These are phyloP conservation scores for Gymnoscelis rufifasciata DNA, from an alignment of 2,888 invertebrate species.

Conservation along the genomic window DNA sequence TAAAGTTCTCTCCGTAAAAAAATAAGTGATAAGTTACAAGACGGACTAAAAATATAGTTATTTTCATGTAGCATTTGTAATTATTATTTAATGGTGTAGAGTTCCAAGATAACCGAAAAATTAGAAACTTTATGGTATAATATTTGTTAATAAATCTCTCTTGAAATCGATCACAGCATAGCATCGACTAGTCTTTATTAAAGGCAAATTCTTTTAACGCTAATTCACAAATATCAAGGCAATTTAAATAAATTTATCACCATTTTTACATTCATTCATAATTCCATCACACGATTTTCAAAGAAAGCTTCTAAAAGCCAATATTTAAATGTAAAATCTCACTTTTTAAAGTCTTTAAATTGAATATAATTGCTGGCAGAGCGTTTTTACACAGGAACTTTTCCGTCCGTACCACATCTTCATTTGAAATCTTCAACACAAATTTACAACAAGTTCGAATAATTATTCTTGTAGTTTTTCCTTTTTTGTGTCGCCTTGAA, in stretches of 20 bases:
- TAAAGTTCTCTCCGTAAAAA: too few species aligned
- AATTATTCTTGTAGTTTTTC: too few species aligned
- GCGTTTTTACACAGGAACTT: neutral
- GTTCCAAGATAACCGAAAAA: too few species aligned
- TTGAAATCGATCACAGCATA: slow-evolving; percentile 4
- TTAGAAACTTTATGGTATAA: neutral
- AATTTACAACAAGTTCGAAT: too few species aligned
- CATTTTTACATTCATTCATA: neutral
- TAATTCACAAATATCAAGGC: slow-evolving; percentile 1
- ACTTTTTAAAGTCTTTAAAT: slow-evolving; percentile 17
- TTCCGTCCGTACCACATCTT: too few species aligned
- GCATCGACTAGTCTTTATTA: slow-evolving; percentile 4
- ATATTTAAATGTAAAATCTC: slow-evolving; percentile 12
- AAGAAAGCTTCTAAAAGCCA: slow-evolving; percentile 15
- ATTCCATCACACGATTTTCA: slow-evolving; percentile 3
- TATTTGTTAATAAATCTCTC: neutral
- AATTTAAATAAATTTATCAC: neutral
- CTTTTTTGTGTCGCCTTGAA: too few species aligned
- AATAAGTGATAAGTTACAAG: too few species aligned
- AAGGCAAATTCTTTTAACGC: slow-evolving; percentile 7
- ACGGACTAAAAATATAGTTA: too few species aligned
- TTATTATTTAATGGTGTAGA: too few species aligned
- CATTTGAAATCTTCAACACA: too few species aligned
- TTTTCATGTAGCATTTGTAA: too few species aligned
- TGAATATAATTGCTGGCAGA: neutral